Conservation (phyloP, 2,888 invertebrate species). For the Eristalis arbustorum region DNA sequence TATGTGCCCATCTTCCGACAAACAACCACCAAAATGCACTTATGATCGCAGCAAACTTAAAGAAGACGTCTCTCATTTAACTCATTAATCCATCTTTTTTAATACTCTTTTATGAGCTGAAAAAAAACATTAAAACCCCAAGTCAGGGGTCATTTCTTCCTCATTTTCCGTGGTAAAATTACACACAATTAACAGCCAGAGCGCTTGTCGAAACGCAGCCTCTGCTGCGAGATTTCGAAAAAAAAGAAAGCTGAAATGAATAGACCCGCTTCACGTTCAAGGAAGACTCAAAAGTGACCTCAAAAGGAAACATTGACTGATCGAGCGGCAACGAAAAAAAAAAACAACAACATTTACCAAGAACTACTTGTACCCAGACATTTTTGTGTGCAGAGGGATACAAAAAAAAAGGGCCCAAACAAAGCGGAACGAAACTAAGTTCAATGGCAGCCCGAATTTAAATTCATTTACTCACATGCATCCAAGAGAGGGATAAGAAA, state of each 20-base stretch:
- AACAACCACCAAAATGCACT: no score
- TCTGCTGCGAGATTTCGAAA: background rate
- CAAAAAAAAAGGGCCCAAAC: background rate
- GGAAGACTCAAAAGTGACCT: background rate
- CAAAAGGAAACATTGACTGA: background rate
- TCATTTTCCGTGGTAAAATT: background rate
- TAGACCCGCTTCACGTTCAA: background rate
- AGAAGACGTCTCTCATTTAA: background rate
- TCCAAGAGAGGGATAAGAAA: background rate
- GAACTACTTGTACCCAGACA: background rate
- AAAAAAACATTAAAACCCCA: background rate
- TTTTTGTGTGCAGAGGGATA: background rate
- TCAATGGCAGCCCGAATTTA: background rate
- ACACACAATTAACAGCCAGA: background rate
- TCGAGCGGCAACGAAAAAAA: background rate
- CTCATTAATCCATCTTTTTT: background rate
- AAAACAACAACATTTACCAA: background rate
- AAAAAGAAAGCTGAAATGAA: background rate
- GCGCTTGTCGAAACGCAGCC: background rate
- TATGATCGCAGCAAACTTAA: background rate
- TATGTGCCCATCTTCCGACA: background rate
- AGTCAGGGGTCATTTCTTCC: background rate
- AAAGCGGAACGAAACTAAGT: background rate
- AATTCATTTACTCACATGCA: background rate
- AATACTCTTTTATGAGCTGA: background rate